A percentile compares a stretch with the other conserved stretches of the same genome.
Conservation (phyloP, 2,797 vertebrate species). For the Hafferia zeledoni region DNA sequence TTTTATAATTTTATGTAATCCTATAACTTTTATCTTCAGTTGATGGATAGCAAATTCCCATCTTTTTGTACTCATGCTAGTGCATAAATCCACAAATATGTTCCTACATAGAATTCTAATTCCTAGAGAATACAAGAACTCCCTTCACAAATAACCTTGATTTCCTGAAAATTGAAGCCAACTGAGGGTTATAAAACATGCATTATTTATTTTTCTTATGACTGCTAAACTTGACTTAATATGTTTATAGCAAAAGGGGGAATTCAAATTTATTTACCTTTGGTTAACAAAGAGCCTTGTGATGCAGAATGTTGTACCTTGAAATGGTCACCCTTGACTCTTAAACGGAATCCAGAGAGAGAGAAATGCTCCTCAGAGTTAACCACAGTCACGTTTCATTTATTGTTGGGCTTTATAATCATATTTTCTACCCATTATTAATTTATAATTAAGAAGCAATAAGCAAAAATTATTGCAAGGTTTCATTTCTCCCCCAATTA, state of each 20-base stretch:
- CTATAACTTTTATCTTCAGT: not conserved
- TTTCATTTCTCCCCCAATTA: slow-evolving; percentile 65
- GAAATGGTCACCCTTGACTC: not conserved
- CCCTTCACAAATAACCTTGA: not conserved
- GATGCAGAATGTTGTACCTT: not conserved
- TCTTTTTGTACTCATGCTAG: not conserved
- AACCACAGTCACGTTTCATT: not conserved
- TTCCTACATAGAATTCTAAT: not conserved
- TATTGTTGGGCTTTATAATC: not conserved
- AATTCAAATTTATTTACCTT: not conserved
- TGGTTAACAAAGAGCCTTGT: not conserved
- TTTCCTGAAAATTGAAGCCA: not conserved
- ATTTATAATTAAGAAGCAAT: slow-evolving; percentile 39
- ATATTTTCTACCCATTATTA: not conserved
- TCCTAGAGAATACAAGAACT: not conserved
- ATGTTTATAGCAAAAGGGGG: not conserved
- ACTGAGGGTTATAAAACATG: not conserved
- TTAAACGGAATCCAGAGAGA: not conserved
- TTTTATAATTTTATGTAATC: not conserved
- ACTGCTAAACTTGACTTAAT: not conserved
- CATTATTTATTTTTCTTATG: not conserved
- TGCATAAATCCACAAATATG: not conserved
- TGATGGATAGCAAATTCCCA: not conserved
- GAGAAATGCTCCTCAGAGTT: not conserved
- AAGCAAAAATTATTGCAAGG: slow-evolving; percentile 20